These are phyloP conservation scores for Heliconius ismenius DNA, from an alignment of 2,888 invertebrate genomes.

Conservation along the genomic window DNA sequence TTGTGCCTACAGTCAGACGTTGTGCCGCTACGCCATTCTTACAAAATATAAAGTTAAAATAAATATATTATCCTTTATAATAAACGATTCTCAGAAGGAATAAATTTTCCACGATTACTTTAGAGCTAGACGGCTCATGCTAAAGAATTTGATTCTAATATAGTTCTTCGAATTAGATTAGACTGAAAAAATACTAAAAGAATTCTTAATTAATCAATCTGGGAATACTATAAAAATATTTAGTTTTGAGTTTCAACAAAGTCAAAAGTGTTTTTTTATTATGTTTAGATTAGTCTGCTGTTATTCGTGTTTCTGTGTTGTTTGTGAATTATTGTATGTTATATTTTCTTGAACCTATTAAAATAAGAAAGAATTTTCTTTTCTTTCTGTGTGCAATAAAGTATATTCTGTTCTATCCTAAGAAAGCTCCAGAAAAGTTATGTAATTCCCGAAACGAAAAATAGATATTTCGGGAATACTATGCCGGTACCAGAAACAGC, in stretches of 20 bases:
- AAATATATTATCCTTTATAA: neutral
- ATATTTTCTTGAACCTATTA: too few relatives aligned
- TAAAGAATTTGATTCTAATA: neutral
- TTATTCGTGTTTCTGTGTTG: neutral
- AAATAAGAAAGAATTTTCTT: too few relatives aligned
- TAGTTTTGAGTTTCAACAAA: neutral
- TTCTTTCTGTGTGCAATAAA: too few relatives aligned
- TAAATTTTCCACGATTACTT: neutral
- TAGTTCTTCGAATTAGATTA: neutral
- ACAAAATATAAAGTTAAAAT: neutral
- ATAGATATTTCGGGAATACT: neutral
- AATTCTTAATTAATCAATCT: neutral
- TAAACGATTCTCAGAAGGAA: neutral
- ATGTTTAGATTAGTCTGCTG: neutral
- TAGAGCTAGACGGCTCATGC: neutral
- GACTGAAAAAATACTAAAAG: neutral
- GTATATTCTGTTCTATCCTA: too few relatives aligned
- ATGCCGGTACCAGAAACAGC: neutral
- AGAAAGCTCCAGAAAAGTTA: neutral
- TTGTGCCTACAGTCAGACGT: too few relatives aligned
- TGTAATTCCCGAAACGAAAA: neutral
- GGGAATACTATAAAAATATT: neutral
- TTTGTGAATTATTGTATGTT: too few relatives aligned
- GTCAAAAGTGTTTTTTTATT: neutral
- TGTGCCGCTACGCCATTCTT: too few relatives aligned